phyloP scores from a whole-genome alignment of 2,797 vertebrate genomes.

The Xenentodon cancila region DNA sequence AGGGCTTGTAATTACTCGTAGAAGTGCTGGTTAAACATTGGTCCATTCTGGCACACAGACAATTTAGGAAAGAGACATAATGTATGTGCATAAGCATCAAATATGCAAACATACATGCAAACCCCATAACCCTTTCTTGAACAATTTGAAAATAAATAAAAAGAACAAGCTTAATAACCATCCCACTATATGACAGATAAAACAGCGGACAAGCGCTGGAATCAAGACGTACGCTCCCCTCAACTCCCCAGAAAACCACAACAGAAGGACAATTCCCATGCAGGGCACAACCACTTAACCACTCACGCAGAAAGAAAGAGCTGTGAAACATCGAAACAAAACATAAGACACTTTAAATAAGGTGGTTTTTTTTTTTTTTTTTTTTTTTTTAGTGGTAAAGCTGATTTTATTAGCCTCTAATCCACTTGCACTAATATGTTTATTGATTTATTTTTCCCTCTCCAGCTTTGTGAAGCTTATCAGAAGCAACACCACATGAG shows the following conservation, averaged over 20 bases:
- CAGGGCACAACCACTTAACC: neutral
- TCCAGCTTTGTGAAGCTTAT: constrained; percentile 36
- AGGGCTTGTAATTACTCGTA: constrained; percentile 60
- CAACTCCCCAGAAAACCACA: constrained; percentile 18
- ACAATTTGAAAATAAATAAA: constrained; percentile 27
- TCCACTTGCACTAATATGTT: constrained; percentile 22
- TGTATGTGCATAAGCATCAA: neutral
- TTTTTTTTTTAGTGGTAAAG: constrained; percentile 1
- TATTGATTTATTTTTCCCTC: neutral
- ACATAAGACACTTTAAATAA: neutral
- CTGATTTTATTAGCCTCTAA: constrained; percentile 36
- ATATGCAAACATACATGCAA: neutral
- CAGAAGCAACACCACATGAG: constrained; percentile 15
- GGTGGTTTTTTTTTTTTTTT: neutral
- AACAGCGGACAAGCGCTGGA: constrained; percentile 21
- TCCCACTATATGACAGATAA: constrained; percentile 13
- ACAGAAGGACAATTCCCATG: constrained; percentile 13
- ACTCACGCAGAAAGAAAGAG: constrained; percentile 5
- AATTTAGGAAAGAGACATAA: constrained; percentile 10
- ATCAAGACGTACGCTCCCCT: constrained; percentile 8
- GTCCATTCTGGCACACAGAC: constrained; percentile 7
- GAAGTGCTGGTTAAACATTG: constrained; percentile 62
- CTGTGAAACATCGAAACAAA: neutral
- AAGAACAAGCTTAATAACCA: constrained; percentile 19
- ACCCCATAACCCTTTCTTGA: constrained; percentile 30